These are phyloP conservation scores for Drosophila rufa DNA, from an alignment of 1,140 invertebrate species.

Conservation along the genomic window DNA sequence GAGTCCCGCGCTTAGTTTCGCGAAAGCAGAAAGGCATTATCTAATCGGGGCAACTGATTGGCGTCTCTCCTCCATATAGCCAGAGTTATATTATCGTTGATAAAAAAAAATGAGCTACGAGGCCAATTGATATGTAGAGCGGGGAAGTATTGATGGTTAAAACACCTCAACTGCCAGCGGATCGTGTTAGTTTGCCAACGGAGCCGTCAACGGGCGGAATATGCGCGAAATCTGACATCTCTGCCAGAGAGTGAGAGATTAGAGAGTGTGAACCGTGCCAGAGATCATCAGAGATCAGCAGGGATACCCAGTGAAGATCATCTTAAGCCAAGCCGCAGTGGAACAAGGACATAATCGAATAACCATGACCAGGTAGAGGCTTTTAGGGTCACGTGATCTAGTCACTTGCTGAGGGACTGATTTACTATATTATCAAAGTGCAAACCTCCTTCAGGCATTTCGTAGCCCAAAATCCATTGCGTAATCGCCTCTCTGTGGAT, in stretches of 20 bases:
- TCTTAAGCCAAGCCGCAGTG: neutral
- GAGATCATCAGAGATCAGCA: conserved; percentile 2
- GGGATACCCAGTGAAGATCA: conserved; percentile 26
- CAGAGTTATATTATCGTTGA: conserved; percentile 53
- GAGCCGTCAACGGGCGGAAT: conserved; percentile 63
- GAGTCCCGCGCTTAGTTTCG: conserved; percentile 37
- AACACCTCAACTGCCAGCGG: conserved; percentile 61
- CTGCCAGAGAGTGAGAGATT: conserved; percentile 10
- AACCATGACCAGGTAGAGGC: conserved; percentile 37
- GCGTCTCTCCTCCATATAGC: conserved; percentile 21
- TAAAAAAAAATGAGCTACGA: conserved; percentile 40
- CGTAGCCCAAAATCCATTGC: conserved; percentile 33
- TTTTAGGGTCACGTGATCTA: neutral
- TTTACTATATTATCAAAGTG: neutral
- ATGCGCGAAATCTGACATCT: conserved; percentile 51
- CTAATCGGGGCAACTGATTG: conserved; percentile 57
- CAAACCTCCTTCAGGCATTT: neutral
- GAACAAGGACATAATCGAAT: conserved; percentile 34
- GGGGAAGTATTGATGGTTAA: conserved; percentile 76
- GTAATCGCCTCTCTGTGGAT: conserved; percentile 66
- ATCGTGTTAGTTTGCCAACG: conserved; percentile 73
- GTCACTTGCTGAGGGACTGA: neutral
- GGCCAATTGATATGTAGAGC: conserved; percentile 49
- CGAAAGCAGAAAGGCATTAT: conserved; percentile 43
- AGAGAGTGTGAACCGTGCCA: conserved; percentile 9